Conservation (phyloP, 2,888 invertebrate genomes). For the Mesorhabditis sp. region DNA sequence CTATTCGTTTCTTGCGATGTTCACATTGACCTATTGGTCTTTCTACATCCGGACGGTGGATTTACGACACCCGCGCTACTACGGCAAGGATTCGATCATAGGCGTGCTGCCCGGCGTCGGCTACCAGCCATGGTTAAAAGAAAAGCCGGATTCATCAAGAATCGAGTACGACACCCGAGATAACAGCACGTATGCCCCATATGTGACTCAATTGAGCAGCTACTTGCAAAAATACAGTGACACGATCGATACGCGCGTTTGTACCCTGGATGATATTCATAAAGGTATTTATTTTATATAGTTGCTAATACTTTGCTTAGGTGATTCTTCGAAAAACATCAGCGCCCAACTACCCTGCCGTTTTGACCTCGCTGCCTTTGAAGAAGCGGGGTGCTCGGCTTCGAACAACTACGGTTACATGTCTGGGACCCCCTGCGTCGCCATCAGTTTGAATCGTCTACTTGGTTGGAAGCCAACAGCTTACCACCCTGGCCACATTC, state of each 20-base stretch:
- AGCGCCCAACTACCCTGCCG: not conserved
- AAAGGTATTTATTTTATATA: not conserved
- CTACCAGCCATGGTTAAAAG: slow-evolving; percentile 6
- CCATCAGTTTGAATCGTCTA: slow-evolving; percentile 82
- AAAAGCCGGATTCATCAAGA: not conserved
- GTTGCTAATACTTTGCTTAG: not conserved
- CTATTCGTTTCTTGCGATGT: not conserved
- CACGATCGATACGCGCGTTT: not conserved
- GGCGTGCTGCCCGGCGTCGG: not conserved
- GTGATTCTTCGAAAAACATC: not conserved
- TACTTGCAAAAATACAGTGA: not conserved
- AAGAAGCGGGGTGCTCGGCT: slow-evolving; percentile 25
- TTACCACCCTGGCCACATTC: slow-evolving; percentile 70
- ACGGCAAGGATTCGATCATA: not conserved
- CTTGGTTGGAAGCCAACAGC: slow-evolving; percentile 47
- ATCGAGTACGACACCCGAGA: slow-evolving; percentile 4
- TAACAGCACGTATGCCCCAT: not conserved
- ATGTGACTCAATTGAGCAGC: not conserved
- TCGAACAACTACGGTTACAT: slow-evolving; percentile 74
- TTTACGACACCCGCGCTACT: not conserved
- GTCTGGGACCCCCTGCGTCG: slow-evolving; percentile 76
- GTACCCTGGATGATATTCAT: not conserved
- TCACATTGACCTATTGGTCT: not conserved
- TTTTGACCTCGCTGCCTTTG: slow-evolving; percentile 13
- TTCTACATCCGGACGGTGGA: not conserved